Conservation (phyloP, 2,888 invertebrate genomes). For the Epiblema foenella region DNA sequence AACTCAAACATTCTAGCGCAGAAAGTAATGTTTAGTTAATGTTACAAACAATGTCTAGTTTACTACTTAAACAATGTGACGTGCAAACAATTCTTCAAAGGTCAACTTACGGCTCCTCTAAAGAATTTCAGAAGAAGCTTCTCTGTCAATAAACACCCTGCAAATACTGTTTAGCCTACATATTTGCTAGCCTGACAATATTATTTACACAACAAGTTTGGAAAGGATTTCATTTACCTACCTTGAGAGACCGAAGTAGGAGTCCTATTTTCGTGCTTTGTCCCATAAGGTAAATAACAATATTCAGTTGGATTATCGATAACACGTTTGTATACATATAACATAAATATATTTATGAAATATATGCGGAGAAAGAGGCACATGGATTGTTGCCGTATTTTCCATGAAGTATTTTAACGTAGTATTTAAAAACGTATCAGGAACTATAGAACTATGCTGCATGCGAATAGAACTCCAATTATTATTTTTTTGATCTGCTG, state of each 20-base stretch:
- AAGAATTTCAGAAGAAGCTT: conserved; percentile 28
- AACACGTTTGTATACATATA: neutral
- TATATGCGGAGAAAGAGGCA: too few relatives aligned
- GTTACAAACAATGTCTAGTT: conserved; percentile 8
- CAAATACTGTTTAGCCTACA: conserved; percentile 37
- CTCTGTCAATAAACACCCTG: conserved; percentile 28
- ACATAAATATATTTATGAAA: too few relatives aligned
- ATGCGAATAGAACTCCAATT: too few relatives aligned
- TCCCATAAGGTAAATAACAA: conserved; percentile 23
- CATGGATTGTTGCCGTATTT: too few relatives aligned
- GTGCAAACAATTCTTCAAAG: conserved; percentile 34
- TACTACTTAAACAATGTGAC: conserved; percentile 22
- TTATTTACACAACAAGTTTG: conserved; percentile 37
- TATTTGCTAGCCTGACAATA: conserved; percentile 35
- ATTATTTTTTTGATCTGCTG: too few relatives aligned
- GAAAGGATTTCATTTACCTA: conserved; percentile 35
- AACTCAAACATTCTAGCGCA: conserved; percentile 10
- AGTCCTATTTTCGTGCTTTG: conserved; percentile 23
- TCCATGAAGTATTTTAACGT: neutral
- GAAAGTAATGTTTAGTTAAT: conserved; percentile 12
- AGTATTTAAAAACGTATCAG: too few relatives aligned
- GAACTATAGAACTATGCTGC: too few relatives aligned
- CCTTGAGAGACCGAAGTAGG: conserved; percentile 18
- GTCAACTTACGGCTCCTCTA: conserved; percentile 9
- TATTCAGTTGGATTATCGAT: conserved; percentile 16